Evolutionary conservation across 2,113 vertebrate genomes (phyloP).

Genomic region (Phrynosoma blainvillii): DNA sequence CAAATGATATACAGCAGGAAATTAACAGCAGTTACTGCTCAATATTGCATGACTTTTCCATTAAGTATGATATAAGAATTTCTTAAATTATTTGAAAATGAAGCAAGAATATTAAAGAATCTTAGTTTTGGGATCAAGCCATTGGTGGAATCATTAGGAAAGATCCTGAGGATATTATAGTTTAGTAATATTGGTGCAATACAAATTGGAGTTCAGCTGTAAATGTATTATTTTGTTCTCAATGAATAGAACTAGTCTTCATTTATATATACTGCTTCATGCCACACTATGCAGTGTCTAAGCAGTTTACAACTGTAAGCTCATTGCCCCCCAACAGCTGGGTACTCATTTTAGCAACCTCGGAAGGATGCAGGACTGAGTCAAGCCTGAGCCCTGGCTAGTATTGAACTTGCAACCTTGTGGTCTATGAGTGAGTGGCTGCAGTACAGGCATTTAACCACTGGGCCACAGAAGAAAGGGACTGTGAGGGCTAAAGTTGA

Average conservation of each 20-base stretch:
- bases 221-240: constrained; percentile 59
- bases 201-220: constrained; percentile 31
- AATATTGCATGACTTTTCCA: constrained; percentile 88
- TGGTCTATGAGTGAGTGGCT: too few relatives aligned
- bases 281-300: too few relatives aligned
- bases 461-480: too few relatives aligned
- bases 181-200: constrained; percentile 10
- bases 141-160: background rate
- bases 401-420: too few relatives aligned
- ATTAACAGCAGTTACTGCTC: constrained; percentile 86
- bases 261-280: too few relatives aligned
- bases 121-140: constrained; percentile 59
- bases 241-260: constrained; percentile 41
- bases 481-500: too few relatives aligned
- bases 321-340: too few relatives aligned
- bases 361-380: too few relatives aligned
- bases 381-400: too few relatives aligned
- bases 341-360: too few relatives aligned
- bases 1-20: constrained; percentile 84
- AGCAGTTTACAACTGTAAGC: too few relatives aligned
- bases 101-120: constrained; percentile 76
- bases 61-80: constrained; percentile 84
- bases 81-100: constrained; percentile 85
- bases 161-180: background rate
- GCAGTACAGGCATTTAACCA: too few relatives aligned